Base-by-base conservation (phyloP, 2,888 invertebrate species). In the Microplitis manilae region DNA sequence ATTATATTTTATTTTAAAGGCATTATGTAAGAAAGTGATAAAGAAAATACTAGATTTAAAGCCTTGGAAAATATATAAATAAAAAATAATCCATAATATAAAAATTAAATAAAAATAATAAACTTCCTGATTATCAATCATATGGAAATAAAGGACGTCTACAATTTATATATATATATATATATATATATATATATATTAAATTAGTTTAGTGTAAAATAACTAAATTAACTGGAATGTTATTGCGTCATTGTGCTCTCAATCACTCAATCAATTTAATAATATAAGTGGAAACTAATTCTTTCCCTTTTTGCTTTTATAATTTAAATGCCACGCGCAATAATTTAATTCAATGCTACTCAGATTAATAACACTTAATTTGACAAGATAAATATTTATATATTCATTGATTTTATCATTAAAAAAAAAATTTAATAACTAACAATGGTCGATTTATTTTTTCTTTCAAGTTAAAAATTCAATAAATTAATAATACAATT, bases 61-160 rank as follows among this genome's bases (percentile, higher is more conserved):
- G 9, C 50, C 50, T 50, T 50, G 50, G 50, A 50, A 30, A 30
- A 65, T 65, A 20, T 7, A 65, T 65, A n/a, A n/a, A 50, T 4
- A 50, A 50, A 50, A 13, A 50, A 50, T 50, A 50, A 13, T 50
- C 2, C 5, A 59, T 20, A 59, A 20, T 30, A 30, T 30, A 50
- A 50, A 50, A 50, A 50, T 50, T 13, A 13, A 13, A 6, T 7
- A 59, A 5, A 59, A 20, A 8, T n/a, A 69, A 69, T 50, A 41
- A 41, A 40, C 20, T 69, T 69, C 69, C 69, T 59, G 41, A 69
- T 50, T 69, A 8, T 69, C 30, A 69, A 50, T 50, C 69, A 50
- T 17, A 20, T 41, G 8, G 0, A 13, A 41, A 41, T 69, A 8
- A 50, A 69, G 30, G 15, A 30, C 50, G 9, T 50, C 30, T 30